These are phyloP conservation scores for Tricholaema leucomelas DNA, from an alignment of 2,113 vertebrate species.

Conservation along the genomic window DNA sequence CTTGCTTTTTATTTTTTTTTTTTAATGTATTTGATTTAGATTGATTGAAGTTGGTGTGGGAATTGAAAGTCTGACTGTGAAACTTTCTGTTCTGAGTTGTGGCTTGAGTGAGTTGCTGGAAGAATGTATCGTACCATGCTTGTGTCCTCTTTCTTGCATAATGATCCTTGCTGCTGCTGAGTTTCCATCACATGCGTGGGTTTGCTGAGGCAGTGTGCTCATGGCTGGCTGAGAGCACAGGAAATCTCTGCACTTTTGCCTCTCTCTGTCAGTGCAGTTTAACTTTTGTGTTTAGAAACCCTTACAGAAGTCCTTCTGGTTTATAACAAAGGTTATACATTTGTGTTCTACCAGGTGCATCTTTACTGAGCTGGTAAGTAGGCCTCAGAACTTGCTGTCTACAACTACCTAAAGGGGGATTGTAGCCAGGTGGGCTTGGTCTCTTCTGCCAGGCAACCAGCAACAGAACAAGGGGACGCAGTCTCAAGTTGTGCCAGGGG, in stretches of 20 bases:
- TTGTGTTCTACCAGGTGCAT: not conserved
- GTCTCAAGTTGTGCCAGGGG: too few species aligned
- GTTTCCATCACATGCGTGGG: constrained; percentile 45
- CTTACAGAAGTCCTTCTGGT: not conserved
- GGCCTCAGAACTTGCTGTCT: not conserved
- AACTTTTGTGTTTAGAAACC: not conserved
- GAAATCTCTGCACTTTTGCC: not conserved
- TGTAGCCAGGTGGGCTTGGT: too few species aligned
- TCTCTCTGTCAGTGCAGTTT: not conserved
- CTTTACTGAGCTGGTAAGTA: not conserved
- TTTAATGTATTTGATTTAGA: constrained; percentile 40
- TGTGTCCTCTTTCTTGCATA: constrained; percentile 38
- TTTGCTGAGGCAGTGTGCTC: not conserved
- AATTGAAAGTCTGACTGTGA: constrained; percentile 63
- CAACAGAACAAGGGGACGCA: too few species aligned
- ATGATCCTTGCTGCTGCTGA: constrained; percentile 23
- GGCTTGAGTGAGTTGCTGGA: constrained; percentile 36
- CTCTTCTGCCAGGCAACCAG: too few species aligned
- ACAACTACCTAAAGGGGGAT: too few species aligned
- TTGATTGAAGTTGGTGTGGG: constrained; percentile 51
- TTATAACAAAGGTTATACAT: fast-evolving
- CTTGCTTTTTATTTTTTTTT: not conserved
- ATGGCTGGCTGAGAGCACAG: not conserved
- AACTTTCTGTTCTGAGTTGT: constrained; percentile 63
- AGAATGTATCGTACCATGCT: not conserved